Evolutionary conservation across 2,888 invertebrate genomes (phyloP).

Genomic region (Rhimphoctona megacephalus): DNA sequence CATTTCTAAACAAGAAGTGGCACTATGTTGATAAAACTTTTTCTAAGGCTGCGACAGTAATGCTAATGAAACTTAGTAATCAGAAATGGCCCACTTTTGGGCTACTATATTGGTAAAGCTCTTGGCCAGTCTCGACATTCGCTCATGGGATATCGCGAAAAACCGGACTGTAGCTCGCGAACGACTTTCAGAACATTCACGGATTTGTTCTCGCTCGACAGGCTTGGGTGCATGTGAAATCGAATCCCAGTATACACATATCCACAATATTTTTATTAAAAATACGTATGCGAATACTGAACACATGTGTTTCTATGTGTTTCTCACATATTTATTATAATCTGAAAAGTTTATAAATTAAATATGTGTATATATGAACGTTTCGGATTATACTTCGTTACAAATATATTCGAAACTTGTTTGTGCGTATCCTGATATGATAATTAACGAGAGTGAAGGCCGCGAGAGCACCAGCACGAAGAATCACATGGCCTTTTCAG

Average conservation of each 20-base stretch:
- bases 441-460: conserved; percentile 66
- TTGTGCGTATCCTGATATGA: conserved; percentile 63
- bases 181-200: conserved; percentile 53
- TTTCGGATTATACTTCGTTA: conserved; percentile 1
- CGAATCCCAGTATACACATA: conserved; percentile 13
- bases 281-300: not conserved
- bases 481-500: conserved; percentile 61
- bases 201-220: conserved; percentile 48
- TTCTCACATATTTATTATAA: not conserved
- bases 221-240: conserved; percentile 47
- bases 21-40: not conserved
- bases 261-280: not conserved
- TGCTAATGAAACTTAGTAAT: not conserved
- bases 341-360: not conserved
- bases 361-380: not conserved
- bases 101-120: not conserved
- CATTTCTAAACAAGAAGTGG: not conserved
- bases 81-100: conserved; percentile 18
- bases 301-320: not conserved
- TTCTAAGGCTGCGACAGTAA: not conserved
- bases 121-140: not conserved
- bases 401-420: conserved; percentile 35
- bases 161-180: conserved; percentile 58
- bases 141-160: conserved; percentile 42
- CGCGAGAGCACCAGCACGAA: conserved; percentile 27